Base-by-base conservation (phyloP, 2,888 invertebrate genomes). In the Acanthococcus lagerstroemiae region DNA sequence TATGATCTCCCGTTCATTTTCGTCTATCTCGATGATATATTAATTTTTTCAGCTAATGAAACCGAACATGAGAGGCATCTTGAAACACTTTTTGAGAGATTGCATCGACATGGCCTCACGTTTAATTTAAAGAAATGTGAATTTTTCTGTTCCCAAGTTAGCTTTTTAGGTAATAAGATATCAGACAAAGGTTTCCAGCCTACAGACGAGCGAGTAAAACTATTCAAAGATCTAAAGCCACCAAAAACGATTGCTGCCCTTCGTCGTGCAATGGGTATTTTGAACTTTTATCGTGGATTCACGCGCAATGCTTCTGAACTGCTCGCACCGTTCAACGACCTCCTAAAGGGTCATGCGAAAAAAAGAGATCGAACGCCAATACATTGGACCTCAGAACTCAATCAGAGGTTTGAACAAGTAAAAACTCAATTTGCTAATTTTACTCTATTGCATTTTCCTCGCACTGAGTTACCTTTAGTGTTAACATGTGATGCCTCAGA, bases 271-370 rank as follows among this genome's bases (percentile, higher is more conserved):
- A 54, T 54, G 19, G 54, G 54, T 7, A 19, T 54, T 17, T n/a
- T 54, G n/a, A 54, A 24, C n/a, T 54, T 54, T 19, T 54, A 54
- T 54, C 54, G 54, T 22, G 9, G 54, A 22, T 54, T 54, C 24
- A 7, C 5, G 9, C 9, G 19, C 4, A 19, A 54, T 54, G 54
- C 54, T 9, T 19, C 54, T 6, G 24, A 24, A 6, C 22, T 21
- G 5, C 24, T 54, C n/a, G 9, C 48, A n/a, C 48, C 48, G n/a
- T 48, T 48, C 17, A 48, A 48, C 17, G 48, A 48, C 6, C 48
- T 48, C 17, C 48, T 48, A 6, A 48, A 48, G 48, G 48, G 48
- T 6, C 48, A 48, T 17, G n/a, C 12, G 6, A 48, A 17, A 17
- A 48, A 48, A 17, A 48, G 19, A n/a, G 48, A 48, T 48, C 48